Conservation (phyloP, 2,113 vertebrate genomes). For the Chaetodon auriga region DNA sequence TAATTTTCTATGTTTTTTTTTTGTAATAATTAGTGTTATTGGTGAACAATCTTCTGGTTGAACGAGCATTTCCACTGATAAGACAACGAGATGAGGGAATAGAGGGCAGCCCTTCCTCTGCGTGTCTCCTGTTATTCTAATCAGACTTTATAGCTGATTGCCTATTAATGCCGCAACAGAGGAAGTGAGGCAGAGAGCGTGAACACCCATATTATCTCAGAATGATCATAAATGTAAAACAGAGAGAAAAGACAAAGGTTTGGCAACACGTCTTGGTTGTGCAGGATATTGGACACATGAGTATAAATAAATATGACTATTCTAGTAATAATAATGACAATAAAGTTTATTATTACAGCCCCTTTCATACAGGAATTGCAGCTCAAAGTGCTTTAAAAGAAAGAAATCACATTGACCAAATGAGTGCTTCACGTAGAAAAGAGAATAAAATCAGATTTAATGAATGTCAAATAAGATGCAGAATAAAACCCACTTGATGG, state of each 20-base stretch:
- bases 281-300: background rate
- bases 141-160: background rate
- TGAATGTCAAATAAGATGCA: no score
- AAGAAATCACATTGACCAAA: no score
- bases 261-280: background rate
- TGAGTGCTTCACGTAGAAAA: no score
- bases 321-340: no score
- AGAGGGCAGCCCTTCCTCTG: background rate
- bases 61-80: background rate
- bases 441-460: no score
- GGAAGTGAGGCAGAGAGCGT: background rate
- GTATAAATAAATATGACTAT: background rate
- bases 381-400: no score
- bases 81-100: background rate
- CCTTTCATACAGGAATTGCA: no score
- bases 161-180: background rate
- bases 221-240: background rate
- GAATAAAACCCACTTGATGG: no score
- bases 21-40: no score
- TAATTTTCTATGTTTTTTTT: background rate
- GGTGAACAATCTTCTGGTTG: background rate
- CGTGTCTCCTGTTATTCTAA: background rate
- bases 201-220: background rate
- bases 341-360: no score
- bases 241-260: background rate